phyloP scores from a whole-genome alignment of 2,888 invertebrate species.

The Prosopocoilus inquinatus region DNA sequence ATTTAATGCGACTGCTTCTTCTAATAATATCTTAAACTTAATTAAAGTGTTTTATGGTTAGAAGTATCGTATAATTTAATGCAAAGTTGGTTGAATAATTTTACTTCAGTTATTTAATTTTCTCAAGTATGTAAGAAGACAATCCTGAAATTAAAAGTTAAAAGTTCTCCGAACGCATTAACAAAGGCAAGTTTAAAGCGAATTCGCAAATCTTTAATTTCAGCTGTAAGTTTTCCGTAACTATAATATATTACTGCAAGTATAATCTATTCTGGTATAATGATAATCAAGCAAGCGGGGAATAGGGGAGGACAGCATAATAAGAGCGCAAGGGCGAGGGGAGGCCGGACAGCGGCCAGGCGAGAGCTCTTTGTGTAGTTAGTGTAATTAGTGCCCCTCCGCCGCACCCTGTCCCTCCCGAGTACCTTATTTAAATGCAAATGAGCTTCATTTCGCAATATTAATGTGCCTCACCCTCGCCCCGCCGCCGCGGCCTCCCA shows the following conservation, averaged over 20 bases:
- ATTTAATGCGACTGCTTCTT: too few species aligned
- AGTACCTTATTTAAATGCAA: constrained; percentile 83
- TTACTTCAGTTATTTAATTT: too few species aligned
- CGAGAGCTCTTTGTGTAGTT: constrained; percentile 55
- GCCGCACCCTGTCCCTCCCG: constrained; percentile 36
- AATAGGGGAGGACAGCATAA: constrained; percentile 41
- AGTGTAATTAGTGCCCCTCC: constrained; percentile 52
- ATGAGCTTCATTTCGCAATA: constrained; percentile 88
- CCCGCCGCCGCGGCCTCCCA: constrained; percentile 23
- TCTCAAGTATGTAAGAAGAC: too few species aligned
- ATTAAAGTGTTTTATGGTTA: too few species aligned
- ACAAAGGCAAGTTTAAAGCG: not conserved
- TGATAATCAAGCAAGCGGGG: constrained; percentile 49
- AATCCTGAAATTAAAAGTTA: too few species aligned
- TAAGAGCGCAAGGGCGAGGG: constrained; percentile 34
- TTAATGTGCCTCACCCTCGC: constrained; percentile 71
- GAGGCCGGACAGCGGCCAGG: constrained; percentile 48
- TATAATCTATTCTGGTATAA: constrained; percentile 51
- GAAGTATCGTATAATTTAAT: too few species aligned
- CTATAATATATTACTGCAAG: constrained; percentile 23
- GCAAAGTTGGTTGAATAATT: too few species aligned
- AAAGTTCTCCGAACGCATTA: too few species aligned
- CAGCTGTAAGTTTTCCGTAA: constrained; percentile 9
- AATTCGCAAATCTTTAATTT: constrained; percentile 6
- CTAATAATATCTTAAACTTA: too few species aligned